Evolutionary conservation across 2,113 vertebrate genomes (phyloP).

Genomic region (Lasiurus cinereus): DNA sequence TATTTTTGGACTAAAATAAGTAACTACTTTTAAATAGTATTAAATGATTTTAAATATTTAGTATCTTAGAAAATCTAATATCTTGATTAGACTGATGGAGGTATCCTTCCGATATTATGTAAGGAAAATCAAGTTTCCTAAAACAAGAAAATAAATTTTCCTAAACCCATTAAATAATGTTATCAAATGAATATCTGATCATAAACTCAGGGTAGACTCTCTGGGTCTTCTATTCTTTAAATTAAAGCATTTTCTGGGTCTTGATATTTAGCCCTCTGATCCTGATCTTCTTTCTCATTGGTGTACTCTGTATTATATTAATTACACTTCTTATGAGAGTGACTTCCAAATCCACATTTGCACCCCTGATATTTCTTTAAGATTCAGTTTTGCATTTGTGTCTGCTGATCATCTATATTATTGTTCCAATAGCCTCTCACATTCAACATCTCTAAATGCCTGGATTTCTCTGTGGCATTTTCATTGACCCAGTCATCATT

Average conservation of each 20-base stretch:
- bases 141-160: constrained; percentile 4
- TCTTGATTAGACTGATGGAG: not conserved
- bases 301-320: not conserved
- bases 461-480: constrained; percentile 15
- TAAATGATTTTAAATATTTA: constrained; percentile 18
- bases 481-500: not conserved
- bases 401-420: not conserved
- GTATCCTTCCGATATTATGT: not conserved
- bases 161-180: not conserved
- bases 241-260: not conserved
- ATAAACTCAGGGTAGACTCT: not conserved
- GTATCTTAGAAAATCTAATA: not conserved
- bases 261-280: not conserved
- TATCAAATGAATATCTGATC: not conserved
- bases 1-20: constrained; percentile 16
- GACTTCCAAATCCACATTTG: not conserved
- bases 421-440: not conserved
- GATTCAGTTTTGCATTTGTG: not conserved
- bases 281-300: not conserved
- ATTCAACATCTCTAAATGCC: constrained; percentile 6
- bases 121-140: not conserved
- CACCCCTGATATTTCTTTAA: not conserved
- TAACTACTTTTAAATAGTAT: constrained; percentile 38
- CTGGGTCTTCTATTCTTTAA: not conserved
- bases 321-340: not conserved